Percentiles rank a stretch among this genome's conserved stretches.
These are phyloP conservation scores for Tinea pellionella DNA, from an alignment of 2,888 invertebrate species.

Conservation along the genomic window DNA sequence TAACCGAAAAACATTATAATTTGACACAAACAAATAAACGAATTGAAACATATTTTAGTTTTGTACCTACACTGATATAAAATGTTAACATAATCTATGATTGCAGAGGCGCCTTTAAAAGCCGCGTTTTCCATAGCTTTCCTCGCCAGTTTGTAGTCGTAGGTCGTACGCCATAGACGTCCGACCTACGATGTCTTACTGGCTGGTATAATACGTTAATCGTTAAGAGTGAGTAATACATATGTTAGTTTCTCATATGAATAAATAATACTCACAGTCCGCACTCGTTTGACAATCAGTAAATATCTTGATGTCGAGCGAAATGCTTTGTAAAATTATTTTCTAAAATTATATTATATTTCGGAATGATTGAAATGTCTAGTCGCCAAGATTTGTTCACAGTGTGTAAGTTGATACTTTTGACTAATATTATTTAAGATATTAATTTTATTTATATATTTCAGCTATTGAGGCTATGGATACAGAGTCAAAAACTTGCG, in stretches of 20 bases:
- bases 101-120: neutral
- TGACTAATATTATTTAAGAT: neutral
- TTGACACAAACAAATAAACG: neutral
- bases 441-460: neutral
- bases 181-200: neutral
- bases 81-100: neutral
- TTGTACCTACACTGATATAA: neutral
- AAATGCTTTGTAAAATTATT: neutral
- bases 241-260: conserved; percentile 1
- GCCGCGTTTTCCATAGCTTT: neutral
- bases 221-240: neutral
- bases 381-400: conserved; percentile 42
- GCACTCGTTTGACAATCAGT: conserved; percentile 23
- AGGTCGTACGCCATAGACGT: neutral
- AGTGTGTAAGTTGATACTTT: neutral
- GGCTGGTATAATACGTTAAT: neutral
- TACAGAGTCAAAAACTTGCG: conserved; percentile 80
- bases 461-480: conserved; percentile 69
- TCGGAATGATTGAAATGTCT: conserved; percentile 46
- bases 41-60: neutral
- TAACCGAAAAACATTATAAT: neutral
- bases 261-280: neutral
- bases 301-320: neutral
- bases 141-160: neutral
- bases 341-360: neutral